Percentiles rank a stretch among this genome's conserved stretches.
phyloP scores from a whole-genome alignment of 2,113 vertebrate genomes.

The Aspidoscelis tigris region DNA sequence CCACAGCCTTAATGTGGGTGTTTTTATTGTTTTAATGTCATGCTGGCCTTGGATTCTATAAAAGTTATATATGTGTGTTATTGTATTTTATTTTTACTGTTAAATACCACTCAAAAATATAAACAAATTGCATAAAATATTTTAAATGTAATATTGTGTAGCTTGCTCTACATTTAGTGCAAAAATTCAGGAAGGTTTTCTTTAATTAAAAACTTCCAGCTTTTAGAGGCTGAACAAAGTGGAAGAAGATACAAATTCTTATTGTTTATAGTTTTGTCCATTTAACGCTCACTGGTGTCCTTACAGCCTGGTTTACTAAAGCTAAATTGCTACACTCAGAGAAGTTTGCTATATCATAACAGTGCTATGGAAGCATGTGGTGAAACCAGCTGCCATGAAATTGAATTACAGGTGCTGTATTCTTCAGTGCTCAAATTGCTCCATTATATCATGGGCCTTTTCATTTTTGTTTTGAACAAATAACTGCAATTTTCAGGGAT shows the following conservation, averaged over 20 bases:
- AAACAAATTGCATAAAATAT: too few relatives aligned
- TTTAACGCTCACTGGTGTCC: conserved; percentile 55
- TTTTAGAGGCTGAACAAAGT: not conserved
- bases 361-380: conserved; percentile 64
- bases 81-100: too few relatives aligned
- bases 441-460: conserved; percentile 72
- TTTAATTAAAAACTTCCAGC: conserved; percentile 43
- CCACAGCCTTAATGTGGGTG: too few relatives aligned
- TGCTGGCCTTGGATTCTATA: too few relatives aligned
- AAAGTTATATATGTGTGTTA: too few relatives aligned
- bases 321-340: conserved; percentile 51
- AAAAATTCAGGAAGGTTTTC: conserved; percentile 48
- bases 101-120: too few relatives aligned
- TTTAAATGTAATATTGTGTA: not conserved
- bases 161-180: conserved; percentile 47
- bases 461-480: conserved; percentile 79
- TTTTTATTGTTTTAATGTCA: too few relatives aligned
- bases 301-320: conserved; percentile 48
- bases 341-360: conserved; percentile 64
- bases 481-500: conserved; percentile 75
- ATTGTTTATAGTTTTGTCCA: conserved; percentile 52
- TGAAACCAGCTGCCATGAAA: conserved; percentile 80
- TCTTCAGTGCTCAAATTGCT: conserved; percentile 75
- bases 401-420: conserved; percentile 80
- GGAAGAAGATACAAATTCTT: conserved; percentile 51